Base-by-base conservation (phyloP, 2,888 invertebrate species). In the Cosmia trapezina region DNA sequence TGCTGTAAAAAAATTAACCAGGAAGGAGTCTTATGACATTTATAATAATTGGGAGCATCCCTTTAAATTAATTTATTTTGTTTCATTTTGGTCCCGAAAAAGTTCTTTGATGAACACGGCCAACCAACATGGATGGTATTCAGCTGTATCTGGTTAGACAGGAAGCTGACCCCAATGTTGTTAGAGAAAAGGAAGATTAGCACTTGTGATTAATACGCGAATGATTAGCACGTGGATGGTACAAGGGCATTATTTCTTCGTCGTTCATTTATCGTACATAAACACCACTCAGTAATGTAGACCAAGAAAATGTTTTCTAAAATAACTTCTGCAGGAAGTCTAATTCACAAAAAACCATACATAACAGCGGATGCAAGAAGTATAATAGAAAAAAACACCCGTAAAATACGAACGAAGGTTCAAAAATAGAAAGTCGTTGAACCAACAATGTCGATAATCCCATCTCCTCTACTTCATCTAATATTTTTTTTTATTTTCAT, bases 391-490 rank as follows among this genome's bases (percentile, higher is more conserved):
- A 59, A 49, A 68, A 56, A 11, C 43, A 5, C 8, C 2, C 11
- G n/a, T 17, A 28, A 41, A 41, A 49, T 9, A 54, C 45, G 41
- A 45, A 41, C 8, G 45, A 51, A 54, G 9, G 37, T 62, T 51
- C 41, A 56, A 63, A 75, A 81, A 71, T 59, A 76, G 41, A 57
- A 66, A 80, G 17, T 43, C 66, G n/a, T 54, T 33, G 54, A 63
- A 49, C 67, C 22, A 45, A 67, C n/a, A 63, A 67, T 47, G 47
- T 62, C 75, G 54, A 74, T 77, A 78, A 78, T 80, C 57, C 43
- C n/a, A 73, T 80, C 33, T 51, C n/a, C 53, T 59, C 14, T 59
- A 64, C 22, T 63, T 54, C 45, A 64, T 60, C 59, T 65, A 69
- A 51, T 51, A 73, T 28, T 64, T 78, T 76, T 70, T 57, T 72